A percentile compares a stretch with the other conserved stretches of the same genome.
These are phyloP conservation scores for Chloropsis hardwickii DNA, from an alignment of 2,113 vertebrate genomes.

Conservation along the genomic window DNA sequence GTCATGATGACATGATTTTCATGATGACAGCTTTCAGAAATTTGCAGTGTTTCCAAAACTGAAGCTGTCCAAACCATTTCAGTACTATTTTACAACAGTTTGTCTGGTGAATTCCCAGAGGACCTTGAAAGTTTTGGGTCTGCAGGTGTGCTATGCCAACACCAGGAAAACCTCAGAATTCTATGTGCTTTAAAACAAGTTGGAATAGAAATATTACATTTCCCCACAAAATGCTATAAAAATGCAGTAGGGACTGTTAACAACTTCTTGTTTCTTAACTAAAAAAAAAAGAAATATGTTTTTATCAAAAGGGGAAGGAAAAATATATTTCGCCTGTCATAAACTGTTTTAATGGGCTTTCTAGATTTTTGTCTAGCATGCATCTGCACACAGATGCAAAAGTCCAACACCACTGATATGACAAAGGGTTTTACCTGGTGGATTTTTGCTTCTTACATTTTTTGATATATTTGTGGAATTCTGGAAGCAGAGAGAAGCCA, in stretches of 20 bases:
- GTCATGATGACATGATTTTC: background rate
- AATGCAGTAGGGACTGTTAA: background rate
- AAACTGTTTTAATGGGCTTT: background rate
- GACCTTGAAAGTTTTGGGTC: background rate
- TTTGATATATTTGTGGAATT: constrained; percentile 1
- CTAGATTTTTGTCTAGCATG: background rate
- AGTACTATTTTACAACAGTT: background rate
- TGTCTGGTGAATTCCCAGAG: background rate
- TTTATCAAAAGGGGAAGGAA: background rate
- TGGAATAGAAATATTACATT: background rate
- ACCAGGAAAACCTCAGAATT: background rate
- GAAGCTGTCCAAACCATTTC: background rate
- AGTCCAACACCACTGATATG: background rate
- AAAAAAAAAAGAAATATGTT: background rate
- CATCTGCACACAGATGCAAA: background rate
- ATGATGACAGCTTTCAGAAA: background rate
- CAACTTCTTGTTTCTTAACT: background rate
- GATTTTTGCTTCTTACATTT: background rate
- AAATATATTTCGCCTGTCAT: background rate
- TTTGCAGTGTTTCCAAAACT: background rate
- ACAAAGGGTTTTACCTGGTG: background rate
- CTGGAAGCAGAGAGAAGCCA: background rate
- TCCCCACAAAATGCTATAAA: background rate
- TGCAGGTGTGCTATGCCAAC: background rate
- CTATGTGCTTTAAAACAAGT: background rate